A percentile compares a stretch with the other conserved stretches of the same genome.
These are phyloP conservation scores for Conistra vaccinii DNA, from an alignment of 2,888 invertebrate species.

Conservation along the genomic window DNA sequence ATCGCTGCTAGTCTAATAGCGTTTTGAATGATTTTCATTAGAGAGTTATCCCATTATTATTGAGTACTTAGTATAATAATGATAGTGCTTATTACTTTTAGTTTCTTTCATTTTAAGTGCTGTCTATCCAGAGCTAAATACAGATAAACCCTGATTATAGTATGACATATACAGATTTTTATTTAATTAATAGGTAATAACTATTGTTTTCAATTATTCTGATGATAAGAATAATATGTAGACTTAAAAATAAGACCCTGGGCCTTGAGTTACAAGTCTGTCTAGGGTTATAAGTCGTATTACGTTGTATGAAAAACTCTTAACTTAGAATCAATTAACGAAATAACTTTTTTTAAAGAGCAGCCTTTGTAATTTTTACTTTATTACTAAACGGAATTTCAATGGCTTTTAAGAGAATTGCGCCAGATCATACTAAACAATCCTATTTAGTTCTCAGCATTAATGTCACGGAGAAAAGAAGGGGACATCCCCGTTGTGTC, in stretches of 20 bases:
- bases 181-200: not conserved
- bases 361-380: not conserved
- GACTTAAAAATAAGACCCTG: not conserved
- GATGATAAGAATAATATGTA: not conserved
- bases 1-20: constrained; percentile 18
- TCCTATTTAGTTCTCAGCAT: constrained; percentile 18
- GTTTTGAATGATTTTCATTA: constrained; percentile 16
- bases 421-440: not conserved
- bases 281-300: too few relatives aligned
- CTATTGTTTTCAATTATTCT: not conserved
- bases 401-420: not conserved
- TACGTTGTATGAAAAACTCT: not conserved
- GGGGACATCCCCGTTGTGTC: not conserved
- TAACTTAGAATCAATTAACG: not conserved
- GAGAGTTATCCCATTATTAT: not conserved
- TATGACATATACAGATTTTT: too few relatives aligned
- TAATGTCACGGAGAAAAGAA: constrained; percentile 6
- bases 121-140: not conserved
- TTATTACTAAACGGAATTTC: not conserved
- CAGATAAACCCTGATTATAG: too few relatives aligned
- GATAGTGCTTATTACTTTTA: not conserved
- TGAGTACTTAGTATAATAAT: not conserved
- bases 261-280: not conserved
- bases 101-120: not conserved
- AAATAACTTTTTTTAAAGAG: not conserved